Conservation (phyloP, 1,140 invertebrate genomes). For the Pararge aegeria region DNA sequence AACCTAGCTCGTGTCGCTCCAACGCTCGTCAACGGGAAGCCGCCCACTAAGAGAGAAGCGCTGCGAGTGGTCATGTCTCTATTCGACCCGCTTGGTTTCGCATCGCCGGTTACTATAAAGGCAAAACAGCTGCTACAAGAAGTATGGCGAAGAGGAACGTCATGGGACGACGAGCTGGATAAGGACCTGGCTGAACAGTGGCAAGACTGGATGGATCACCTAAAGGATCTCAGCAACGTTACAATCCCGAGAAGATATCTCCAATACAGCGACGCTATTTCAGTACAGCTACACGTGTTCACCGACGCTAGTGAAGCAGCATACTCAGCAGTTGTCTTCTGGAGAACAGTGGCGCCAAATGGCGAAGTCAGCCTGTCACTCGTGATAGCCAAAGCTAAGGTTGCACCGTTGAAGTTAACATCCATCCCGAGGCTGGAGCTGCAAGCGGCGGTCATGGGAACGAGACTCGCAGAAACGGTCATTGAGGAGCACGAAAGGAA, state of each 20-base stretch:
- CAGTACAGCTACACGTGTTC: constrained; percentile 25
- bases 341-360: neutral
- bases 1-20: neutral
- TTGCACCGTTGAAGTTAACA: constrained; percentile 24
- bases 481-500: constrained; percentile 18
- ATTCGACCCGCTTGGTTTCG: constrained; percentile 35
- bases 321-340: constrained; percentile 23
- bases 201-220: constrained; percentile 9
- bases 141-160: constrained; percentile 38
- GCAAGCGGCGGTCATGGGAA: constrained; percentile 24
- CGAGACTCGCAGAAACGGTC: constrained; percentile 30
- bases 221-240: neutral
- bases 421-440: constrained; percentile 26
- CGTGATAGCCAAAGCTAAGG: constrained; percentile 12
- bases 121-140: constrained; percentile 40
- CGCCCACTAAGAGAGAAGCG: constrained; percentile 32
- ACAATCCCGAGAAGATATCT: constrained; percentile 9
- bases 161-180: constrained; percentile 44
- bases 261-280: neutral
- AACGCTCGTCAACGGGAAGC: neutral
- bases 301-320: constrained; percentile 29
- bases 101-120: constrained; percentile 14
- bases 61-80: constrained; percentile 35
- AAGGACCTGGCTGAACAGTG: constrained; percentile 3
- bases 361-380: neutral